Evolutionary conservation across 1,140 invertebrate genomes (phyloP).

Genomic region (Orius insidiosus): DNA sequence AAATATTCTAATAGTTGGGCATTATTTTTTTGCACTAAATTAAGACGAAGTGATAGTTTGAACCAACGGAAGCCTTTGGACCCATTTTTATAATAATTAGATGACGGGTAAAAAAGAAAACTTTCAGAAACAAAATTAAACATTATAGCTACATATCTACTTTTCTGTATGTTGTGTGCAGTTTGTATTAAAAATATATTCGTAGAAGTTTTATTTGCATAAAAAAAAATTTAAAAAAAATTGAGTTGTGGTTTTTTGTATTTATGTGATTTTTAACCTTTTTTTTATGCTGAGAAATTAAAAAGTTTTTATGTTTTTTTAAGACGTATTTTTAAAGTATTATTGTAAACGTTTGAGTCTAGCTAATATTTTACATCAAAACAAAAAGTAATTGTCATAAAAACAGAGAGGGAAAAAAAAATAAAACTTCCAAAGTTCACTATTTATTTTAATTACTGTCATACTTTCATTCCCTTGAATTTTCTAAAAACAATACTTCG

Average conservation of each 20-base stretch:
- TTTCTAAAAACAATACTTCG: too few relatives aligned
- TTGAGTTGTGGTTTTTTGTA: too few relatives aligned
- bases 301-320: conserved; percentile 3
- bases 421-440: too few relatives aligned
- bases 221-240: too few relatives aligned
- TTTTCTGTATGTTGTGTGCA: conserved; percentile 10
- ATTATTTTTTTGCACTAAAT: conserved; percentile 8
- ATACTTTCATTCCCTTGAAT: too few relatives aligned
- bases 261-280: conserved; percentile 4
- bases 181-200: conserved; percentile 7
- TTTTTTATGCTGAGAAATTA: conserved; percentile 5
- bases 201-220: too few relatives aligned
- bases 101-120: conserved; percentile 1
- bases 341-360: neutral
- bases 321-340: conserved; percentile 1
- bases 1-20: too few relatives aligned
- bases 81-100: neutral
- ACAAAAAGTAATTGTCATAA: too few relatives aligned
- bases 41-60: conserved; percentile 6
- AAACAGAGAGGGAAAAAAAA: too few relatives aligned
- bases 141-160: conserved; percentile 7
- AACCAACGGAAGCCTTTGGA: conserved; percentile 1
- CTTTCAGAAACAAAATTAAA: conserved; percentile 1
- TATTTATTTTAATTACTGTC: too few relatives aligned
- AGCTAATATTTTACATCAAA: too few relatives aligned